Base-by-base conservation (phyloP, 1,140 invertebrate genomes). In the Zaprionus camerounensis region DNA sequence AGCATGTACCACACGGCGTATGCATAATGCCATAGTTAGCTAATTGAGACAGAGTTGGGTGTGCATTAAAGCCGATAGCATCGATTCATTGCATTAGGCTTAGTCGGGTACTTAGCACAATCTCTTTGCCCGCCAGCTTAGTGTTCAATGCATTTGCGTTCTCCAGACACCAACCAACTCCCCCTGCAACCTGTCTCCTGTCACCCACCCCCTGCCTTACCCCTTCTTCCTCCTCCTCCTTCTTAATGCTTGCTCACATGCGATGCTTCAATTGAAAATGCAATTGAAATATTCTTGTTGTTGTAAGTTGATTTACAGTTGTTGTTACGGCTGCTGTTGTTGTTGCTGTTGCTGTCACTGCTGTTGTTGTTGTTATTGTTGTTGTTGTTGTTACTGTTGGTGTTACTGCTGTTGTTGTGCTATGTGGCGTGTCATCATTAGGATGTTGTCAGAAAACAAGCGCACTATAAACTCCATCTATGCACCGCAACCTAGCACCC, bases 391-490 rank as follows among this genome's bases (percentile, higher is more conserved):
- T 44, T 38, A 34, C 9, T 71, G 51, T n/a, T 57, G 17, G 26
- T 31, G 28, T 9, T 31, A 26, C 15, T 71, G 58, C 28, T 57
- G 41, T 26, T 83, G 68, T 68, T 84, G 69, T 78, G 77, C 49
- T 66, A 36, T 84, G 82, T 75, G 82, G 79, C 82, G 73, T 84
- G 82, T 86, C 82, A 86, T 84, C 82, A 84, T 86, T 84, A 84
- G 82, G 64, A 81, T 78, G 75, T 86, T 68, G 66, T 70, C 78
- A 71, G 69, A 78, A 69, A 74, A 74, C 71, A 71, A 71, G 76
- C 68, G 71, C 70, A 81, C 71, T 67, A 81, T 84, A 80, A 69
- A 71, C 70, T 81, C 31, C 5, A 38, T 64, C 49, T 51, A 26
- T 67, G 46, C 57, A 46, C 26, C 24, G 17, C 17, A n/a, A 13